Conservation (phyloP, 2,113 vertebrate genomes). For the Megaceryle maxima region DNA sequence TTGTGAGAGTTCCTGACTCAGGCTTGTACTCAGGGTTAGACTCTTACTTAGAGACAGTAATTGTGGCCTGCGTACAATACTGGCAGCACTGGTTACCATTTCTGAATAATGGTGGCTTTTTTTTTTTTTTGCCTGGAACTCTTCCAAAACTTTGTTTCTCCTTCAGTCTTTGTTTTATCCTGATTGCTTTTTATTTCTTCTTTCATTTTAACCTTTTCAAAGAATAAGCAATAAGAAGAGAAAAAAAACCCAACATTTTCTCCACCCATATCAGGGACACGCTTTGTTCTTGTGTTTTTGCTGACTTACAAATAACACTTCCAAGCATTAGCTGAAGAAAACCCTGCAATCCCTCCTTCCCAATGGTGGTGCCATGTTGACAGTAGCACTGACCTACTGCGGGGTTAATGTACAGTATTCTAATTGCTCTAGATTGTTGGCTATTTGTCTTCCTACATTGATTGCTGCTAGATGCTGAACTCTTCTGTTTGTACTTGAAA, state of each 20-base stretch:
- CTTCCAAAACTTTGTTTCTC: not conserved
- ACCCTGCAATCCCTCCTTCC: not conserved
- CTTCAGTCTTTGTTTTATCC: not conserved
- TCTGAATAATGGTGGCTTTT: not conserved
- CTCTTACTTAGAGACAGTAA: not conserved
- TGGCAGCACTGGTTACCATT: not conserved
- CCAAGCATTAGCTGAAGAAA: not conserved
- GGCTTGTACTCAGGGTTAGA: not conserved
- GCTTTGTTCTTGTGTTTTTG: not conserved
- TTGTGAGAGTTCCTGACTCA: not conserved
- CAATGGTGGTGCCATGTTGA: not conserved
- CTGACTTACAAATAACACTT: not conserved
- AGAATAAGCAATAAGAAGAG: not conserved
- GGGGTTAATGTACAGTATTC: not conserved
- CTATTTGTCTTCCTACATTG: not conserved
- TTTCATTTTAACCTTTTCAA: not conserved
- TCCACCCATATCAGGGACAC: not conserved
- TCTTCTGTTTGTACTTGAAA: not conserved
- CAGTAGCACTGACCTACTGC: not conserved
- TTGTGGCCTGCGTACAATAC: not conserved
- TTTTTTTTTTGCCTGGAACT: not conserved
- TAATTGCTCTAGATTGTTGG: not conserved
- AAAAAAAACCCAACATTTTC: not conserved
- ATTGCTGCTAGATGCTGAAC: not conserved
- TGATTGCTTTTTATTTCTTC: not conserved